Percentiles rank a stretch among this genome's conserved stretches.
phyloP scores from a whole-genome alignment of 2,113 vertebrate species.

The Rhagologus leucostigma region DNA sequence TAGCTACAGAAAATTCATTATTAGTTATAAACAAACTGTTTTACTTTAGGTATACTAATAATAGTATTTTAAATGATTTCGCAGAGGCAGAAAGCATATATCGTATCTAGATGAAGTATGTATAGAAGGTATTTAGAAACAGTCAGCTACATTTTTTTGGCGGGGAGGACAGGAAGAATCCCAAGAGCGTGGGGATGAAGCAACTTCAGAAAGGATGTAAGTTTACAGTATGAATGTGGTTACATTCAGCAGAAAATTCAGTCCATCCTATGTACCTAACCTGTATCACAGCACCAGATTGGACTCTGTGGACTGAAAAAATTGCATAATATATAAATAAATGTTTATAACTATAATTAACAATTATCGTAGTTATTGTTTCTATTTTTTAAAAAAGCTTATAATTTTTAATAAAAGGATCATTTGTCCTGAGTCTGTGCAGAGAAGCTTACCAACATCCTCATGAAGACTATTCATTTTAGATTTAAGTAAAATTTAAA shows the following conservation, averaged over 20 bases:
- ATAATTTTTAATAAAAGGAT: neutral
- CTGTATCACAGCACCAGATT: neutral
- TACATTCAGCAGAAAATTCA: neutral
- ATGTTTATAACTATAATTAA: neutral
- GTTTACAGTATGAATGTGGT: neutral
- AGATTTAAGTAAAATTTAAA: neutral
- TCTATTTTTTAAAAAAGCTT: neutral
- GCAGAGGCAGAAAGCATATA: neutral
- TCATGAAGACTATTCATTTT: neutral
- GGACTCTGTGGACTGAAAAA: neutral
- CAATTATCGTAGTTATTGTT: neutral
- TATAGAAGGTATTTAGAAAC: neutral
- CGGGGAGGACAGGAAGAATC: fast-evolving
- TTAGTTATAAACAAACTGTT: neutral
- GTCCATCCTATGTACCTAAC: neutral
- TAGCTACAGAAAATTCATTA: neutral
- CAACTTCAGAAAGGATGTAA: neutral
- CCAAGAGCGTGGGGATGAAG: neutral
- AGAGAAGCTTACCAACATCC: neutral
- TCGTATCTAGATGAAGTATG: neutral
- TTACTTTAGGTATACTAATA: neutral
- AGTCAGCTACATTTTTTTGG: neutral
- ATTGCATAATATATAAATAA: neutral
- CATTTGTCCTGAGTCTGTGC: neutral
- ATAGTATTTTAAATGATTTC: neutral